Evolutionary conservation across 2,888 invertebrate species (phyloP), one percentile per base, ranked within the genome.

Genomic region (Hirtodrosophila alboralis): DNA sequence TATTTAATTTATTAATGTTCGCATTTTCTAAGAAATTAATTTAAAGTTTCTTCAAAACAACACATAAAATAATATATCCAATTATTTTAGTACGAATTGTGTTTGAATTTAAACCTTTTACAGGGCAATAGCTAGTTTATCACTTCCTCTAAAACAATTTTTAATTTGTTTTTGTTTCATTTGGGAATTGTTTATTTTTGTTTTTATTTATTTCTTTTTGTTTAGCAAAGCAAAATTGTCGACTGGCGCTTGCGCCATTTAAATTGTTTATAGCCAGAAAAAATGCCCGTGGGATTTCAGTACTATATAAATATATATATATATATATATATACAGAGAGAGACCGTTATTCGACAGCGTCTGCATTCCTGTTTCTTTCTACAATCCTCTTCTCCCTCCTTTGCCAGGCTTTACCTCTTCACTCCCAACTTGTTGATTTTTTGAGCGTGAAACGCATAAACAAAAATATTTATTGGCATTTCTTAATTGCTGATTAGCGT

Each of bases 401-500:
- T 18, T 18, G 8, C 23, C 7, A 3, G 3, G 18, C 5, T 21
- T 21, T 21, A 21, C 6, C 23, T 23, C 23, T 2, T 7, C 23
- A 3, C 23, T 23, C 1, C 18, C 18, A 18, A 18, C 18, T 18
- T 3, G 18, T 5, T 2, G 18, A 18, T 18, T 16, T 31, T 12
- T 49, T 38, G 28, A 12, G 28, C 14, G n/a, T 16, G 13, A 33
- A 27, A 34, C 31, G 40, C 57, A 58, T 71, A 65, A 60, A 54
- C 53, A 57, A 71, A n/a, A 52, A 61, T 79, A 79, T 83, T 85
- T 83, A 75, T 83, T 68, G 75, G 58, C 60, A 61, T 69, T 83
- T 71, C 60, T 67, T 83, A 79, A 79, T 85, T 78, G 67, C 53
- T 83, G 70, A 62, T 86, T 84, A 75, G 73, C 79, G 68, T 61